These are phyloP conservation scores for Parnassius orleans DNA, from an alignment of 2,888 invertebrate genomes.

Conservation along the genomic window DNA sequence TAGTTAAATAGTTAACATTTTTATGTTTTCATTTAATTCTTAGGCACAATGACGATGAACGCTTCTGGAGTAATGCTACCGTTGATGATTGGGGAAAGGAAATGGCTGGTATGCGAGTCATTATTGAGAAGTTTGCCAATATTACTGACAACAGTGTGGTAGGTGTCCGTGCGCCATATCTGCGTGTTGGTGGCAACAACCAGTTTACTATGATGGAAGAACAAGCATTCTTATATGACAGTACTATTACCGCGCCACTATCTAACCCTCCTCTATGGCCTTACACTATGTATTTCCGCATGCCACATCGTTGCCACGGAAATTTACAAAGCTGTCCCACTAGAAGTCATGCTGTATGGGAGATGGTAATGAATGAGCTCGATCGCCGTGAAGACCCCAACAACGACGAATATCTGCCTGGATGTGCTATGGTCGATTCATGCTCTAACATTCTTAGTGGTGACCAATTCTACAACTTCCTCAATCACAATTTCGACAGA, in stretches of 20 bases:
- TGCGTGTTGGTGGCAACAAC: slow-evolving; percentile 96
- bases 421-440: slow-evolving; percentile 97
- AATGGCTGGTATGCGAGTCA: slow-evolving; percentile 96
- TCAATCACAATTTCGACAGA: slow-evolving; percentile 95
- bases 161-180: slow-evolving; percentile 93
- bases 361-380: slow-evolving; percentile 97
- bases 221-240: slow-evolving; percentile 96
- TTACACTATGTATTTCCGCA: slow-evolving; percentile 98
- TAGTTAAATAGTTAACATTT: neutral
- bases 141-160: slow-evolving; percentile 95
- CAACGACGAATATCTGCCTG: slow-evolving; percentile 93
- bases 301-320: slow-evolving; percentile 96
- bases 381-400: slow-evolving; percentile 94
- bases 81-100: slow-evolving; percentile 97
- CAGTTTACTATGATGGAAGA: slow-evolving; percentile 99
- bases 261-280: slow-evolving; percentile 98
- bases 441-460: slow-evolving; percentile 95
- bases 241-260: slow-evolving; percentile 95
- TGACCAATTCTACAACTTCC: slow-evolving; percentile 96
- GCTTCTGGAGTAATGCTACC: slow-evolving; percentile 95
- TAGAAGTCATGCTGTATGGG: slow-evolving; percentile 96
- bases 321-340: slow-evolving; percentile 95
- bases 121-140: slow-evolving; percentile 93
- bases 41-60: slow-evolving; percentile 94
- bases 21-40: slow-evolving; percentile 33